Evolutionary conservation across 1,140 invertebrate species (phyloP), one percentile per base, ranked within the genome.

Genomic region (Drosophila sproati): DNA sequence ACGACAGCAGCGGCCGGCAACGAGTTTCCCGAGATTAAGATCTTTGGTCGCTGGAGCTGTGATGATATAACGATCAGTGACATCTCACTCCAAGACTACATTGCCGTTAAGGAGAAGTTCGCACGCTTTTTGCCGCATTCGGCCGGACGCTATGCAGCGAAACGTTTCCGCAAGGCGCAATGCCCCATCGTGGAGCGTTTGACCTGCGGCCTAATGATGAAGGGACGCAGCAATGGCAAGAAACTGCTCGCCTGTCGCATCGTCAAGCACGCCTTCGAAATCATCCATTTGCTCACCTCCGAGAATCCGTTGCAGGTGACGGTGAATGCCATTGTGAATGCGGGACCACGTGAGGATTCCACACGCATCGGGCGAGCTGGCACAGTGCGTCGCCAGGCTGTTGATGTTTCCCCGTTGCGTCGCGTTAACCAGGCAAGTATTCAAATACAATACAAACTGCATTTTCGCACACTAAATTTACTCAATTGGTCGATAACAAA

Each of bases 291-390:
- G 67, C 94, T 99, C 0, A 99, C 98, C 80, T 98, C 97, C 71
- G 98, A 99, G 94, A 96, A 96, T 82, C 96, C 96, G 43, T 92
- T 96, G 4, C 94, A 95, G 93, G 97, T 98, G 93, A 94, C 99
- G 34, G 98, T 99, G 3, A 98, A 98, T 77, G 99, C 99, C 51
- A 99, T 99, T 85, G 99, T 99, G 81, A 99, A 99, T 94, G 98
- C 98, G 85, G 98, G 99, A 7, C 98, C 99, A 32, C 95, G 99
- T 92, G 98, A 99, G 96, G 99, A 99, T 92, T 99, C 98, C 0
- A 99, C 99, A 51, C 97, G 99, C 95, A 99, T 99, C 92, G 99
- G 99, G 93, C 96, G 99, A 92, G 98, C 98, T 83, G 99, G 99
- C 95, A 99, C 98, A 1, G 99, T 99, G 3, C 95, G 99, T 92